Base-by-base conservation (phyloP, 2,888 invertebrate genomes). In the Brenthis ino region DNA sequence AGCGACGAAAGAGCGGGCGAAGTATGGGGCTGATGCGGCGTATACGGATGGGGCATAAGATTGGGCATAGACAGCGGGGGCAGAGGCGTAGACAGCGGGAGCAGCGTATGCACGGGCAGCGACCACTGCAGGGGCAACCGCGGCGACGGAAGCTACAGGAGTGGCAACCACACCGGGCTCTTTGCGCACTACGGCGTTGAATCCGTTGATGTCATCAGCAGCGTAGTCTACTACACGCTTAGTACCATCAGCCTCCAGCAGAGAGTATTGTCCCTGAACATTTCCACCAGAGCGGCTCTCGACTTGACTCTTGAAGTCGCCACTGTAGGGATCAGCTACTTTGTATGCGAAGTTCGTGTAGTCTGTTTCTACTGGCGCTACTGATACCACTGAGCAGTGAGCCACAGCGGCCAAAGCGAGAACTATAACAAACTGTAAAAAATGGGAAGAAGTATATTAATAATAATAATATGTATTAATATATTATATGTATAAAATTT, bases 231-330 rank as follows among this genome's bases (percentile, higher is more conserved):
- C 95, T 20, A 94, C 95, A 74, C 95, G 94, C 80, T 93, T 93
- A 68, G 94, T 94, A 76, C 95, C 95, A 79, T 95, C 95, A 28
- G 95, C 93, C 72, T 94, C 84, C 86, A 95, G 81, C 65, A 92
- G 86, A 3, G 91, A 91, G 87, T 92, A 92, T 75, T 91, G 92
- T 72, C 92, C 92, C 74, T 94, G 93, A 57, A 95, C 95, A 76
- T 93, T 93, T 85, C 95, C 95, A n/a, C 95, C 95, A 73, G 91
- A 87, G 71, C 95, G 94, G 70, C 94, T 93, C 88, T 95, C 95
- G 74, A 94, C 94, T 85, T 95, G 95, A 85, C 87, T 88, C 86
- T 92, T 92, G 74, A 90, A 89, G 76, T 92, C 92, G 54, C 92
- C 92, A 80, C 92, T 92, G 84, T 91, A 87, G 43, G 92, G 92